Base-by-base conservation (phyloP, 92 coral and sea anemone species). In the Meandrina meandrites region DNA sequence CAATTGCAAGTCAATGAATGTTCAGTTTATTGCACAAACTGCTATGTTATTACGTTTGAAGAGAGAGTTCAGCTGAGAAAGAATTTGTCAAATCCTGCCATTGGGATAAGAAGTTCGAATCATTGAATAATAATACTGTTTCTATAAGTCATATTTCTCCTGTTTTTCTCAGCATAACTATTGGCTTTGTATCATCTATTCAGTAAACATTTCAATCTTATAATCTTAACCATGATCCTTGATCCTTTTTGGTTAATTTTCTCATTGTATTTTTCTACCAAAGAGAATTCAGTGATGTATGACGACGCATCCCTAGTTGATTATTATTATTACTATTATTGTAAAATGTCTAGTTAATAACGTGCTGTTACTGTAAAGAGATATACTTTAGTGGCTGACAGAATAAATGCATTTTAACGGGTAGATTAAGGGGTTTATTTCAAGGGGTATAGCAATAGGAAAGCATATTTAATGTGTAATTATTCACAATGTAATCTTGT, bases 381-480 rank as follows among this genome's bases (percentile, higher is more conserved):
- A 66, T 27, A 66, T 66, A 36, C 47, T 35, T 31, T 48, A 2
- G 3, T 4, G n/a, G 36, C 66, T 31, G n/a, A n/a, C n/a, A 22
- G 54, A 56, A 56, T 40, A 84, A 72, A 73, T 42, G 42, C 87
- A 31, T 51, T 21, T 32, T 24, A 27, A 36, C 32, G 27, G 31
- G 60, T 31, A 47, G 9, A 85, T n/a, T n/a, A n/a, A 75, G 81
- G 58, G 51, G 47, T 62, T 57, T 85, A 85, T 85, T 85, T 77
- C 77, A 58, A 66, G 76, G 80, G 57, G 68, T 24, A 60, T 22
- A 60, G 27, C 21, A 60, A 1, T 11, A 22, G 48, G 30, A 37
- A n/a, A n/a, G n/a, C 35, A 66, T 76, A 85, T 85, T 76, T 85
- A 85, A 85, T 28, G 48, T 51, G 32, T 85, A 85, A 85, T 85